Percentiles rank a stretch among this genome's conserved stretches.
These are phyloP conservation scores for Lepas anatifera DNA, from an alignment of 2,888 invertebrate species.

Conservation along the genomic window DNA sequence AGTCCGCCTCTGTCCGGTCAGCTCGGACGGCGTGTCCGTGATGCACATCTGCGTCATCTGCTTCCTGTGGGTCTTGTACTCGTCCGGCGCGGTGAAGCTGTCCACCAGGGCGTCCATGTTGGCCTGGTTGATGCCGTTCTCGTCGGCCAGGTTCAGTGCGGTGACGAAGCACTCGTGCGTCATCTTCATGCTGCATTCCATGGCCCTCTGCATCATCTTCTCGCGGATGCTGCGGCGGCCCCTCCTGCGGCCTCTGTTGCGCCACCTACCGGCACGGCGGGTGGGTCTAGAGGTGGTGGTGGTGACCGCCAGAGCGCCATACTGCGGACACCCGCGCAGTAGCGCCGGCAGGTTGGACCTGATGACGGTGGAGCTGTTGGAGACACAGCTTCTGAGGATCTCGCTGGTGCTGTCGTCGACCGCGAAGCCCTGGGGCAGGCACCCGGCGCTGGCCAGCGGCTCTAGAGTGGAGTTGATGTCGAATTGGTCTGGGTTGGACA, in stretches of 20 bases:
- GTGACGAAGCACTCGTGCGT: background rate
- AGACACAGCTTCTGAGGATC: background rate
- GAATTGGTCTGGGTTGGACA: background rate
- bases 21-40: background rate
- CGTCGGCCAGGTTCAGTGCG: background rate
- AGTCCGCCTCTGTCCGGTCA: background rate
- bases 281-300: too few species aligned
- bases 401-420: background rate
- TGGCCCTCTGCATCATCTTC: background rate
- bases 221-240: background rate
- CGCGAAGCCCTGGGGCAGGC: background rate
- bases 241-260: background rate
- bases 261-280: background rate
- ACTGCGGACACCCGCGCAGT: too few species aligned
- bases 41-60: background rate
- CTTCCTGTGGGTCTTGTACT: background rate
- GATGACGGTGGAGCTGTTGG: background rate
- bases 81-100: background rate
- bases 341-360: background rate
- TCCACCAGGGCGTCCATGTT: background rate
- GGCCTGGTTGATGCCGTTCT: background rate
- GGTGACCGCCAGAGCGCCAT: too few species aligned
- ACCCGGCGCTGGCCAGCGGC: background rate
- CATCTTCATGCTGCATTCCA: background rate
- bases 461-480: constrained; percentile 5